Evolutionary conservation across 2,888 invertebrate genomes (phyloP).

Genomic region (Drosophila melanocephala): DNA sequence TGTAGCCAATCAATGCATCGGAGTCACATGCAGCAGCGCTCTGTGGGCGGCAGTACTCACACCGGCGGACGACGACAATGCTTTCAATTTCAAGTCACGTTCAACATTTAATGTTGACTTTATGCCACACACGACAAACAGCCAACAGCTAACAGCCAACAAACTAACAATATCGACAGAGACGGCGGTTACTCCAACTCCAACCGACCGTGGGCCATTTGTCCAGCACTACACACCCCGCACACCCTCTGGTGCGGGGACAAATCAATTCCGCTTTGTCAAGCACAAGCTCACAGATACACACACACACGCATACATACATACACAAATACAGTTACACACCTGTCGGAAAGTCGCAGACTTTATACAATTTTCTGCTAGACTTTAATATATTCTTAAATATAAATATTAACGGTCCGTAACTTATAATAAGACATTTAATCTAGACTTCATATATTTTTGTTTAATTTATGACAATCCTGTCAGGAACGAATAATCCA

Average conservation of each 20-base stretch:
- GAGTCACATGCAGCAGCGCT: constrained; percentile 17
- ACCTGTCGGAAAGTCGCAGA: constrained; percentile 65
- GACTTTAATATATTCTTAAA: constrained; percentile 14
- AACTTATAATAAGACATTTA: constrained; percentile 9
- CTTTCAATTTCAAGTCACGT: constrained; percentile 79
- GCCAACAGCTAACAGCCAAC: constrained; percentile 19
- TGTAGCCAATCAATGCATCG: constrained; percentile 32
- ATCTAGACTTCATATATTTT: background rate
- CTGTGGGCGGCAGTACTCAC: constrained; percentile 14
- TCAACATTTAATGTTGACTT: constrained; percentile 58
- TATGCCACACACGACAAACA: constrained; percentile 49
- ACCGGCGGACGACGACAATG: constrained; percentile 45
- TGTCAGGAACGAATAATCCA: background rate
- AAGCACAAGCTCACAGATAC: constrained; percentile 41
- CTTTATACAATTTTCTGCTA: constrained; percentile 26
- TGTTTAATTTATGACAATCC: background rate
- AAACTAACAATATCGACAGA: constrained; percentile 12
- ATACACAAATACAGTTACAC: background rate
- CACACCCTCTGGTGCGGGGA: constrained; percentile 27
- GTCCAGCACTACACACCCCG: constrained; percentile 35
- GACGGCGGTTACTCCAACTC: constrained; percentile 26
- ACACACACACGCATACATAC: constrained; percentile 16
- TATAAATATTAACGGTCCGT: background rate
- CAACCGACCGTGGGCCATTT: constrained; percentile 66
- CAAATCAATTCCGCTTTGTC: constrained; percentile 76